A percentile compares a stretch with the other conserved stretches of the same genome.
Evolutionary conservation across 2,113 vertebrate species (phyloP).

Genomic region (Zootoca vivipara): DNA sequence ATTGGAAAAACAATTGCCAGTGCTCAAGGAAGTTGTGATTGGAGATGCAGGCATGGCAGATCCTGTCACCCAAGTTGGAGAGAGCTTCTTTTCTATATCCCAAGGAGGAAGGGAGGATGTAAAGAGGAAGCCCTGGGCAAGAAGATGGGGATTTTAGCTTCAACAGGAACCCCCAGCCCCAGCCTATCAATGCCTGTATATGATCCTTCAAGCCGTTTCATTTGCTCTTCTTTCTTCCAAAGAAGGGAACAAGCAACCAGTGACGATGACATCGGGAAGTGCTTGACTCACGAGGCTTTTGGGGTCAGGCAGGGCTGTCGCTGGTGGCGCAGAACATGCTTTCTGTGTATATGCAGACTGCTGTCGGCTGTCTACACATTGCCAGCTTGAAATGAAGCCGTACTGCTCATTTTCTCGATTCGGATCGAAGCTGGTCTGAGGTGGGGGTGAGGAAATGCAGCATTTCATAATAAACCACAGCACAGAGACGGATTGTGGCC

Average conservation of each 20-base stretch:
- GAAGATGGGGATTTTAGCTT: background rate
- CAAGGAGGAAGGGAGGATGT: slow-evolving; percentile 38
- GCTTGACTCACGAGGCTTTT: background rate
- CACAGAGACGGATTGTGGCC: no score
- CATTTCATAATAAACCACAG: no score
- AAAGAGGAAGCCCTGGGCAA: slow-evolving; percentile 18
- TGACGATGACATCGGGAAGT: background rate
- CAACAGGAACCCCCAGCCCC: background rate
- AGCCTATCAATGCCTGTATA: background rate
- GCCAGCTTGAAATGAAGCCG: no score
- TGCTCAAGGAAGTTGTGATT: background rate
- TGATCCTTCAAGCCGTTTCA: background rate
- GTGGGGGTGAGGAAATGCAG: no score
- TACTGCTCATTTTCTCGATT: no score
- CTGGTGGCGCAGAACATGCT: background rate
- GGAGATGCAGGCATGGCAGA: background rate
- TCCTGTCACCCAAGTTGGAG: background rate
- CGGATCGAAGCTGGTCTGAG: no score
- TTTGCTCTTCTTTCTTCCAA: background rate
- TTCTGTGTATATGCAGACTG: background rate
- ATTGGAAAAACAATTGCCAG: no score
- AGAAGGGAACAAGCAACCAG: background rate
- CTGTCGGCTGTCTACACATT: no score
- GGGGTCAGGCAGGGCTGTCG: background rate
- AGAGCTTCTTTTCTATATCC: slow-evolving; percentile 44